phyloP scores from a whole-genome alignment of 2,888 invertebrate species.

The Thecophora atra region DNA sequence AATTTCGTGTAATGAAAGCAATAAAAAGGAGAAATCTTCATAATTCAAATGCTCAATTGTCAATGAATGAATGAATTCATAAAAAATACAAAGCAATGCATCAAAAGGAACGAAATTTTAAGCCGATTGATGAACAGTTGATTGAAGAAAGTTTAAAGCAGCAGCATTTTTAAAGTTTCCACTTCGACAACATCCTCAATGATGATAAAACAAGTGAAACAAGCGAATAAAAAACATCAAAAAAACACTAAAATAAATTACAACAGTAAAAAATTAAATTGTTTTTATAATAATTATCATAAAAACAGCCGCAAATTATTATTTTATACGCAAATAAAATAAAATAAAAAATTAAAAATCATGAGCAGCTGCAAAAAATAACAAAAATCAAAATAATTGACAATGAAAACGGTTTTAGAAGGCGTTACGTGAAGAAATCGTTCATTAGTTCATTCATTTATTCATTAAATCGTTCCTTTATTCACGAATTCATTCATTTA shows the following conservation, averaged over 20 bases:
- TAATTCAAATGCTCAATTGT: too few species aligned
- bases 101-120: slow-evolving; percentile 6
- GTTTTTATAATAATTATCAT: neutral
- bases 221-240: too few species aligned
- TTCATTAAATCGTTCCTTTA: too few species aligned
- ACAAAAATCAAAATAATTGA: neutral
- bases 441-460: too few species aligned
- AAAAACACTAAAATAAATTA: too few species aligned
- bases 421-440: too few species aligned
- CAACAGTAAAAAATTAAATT: slow-evolving; percentile 4
- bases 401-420: neutral
- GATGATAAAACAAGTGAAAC: too few species aligned
- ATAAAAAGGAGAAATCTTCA: neutral
- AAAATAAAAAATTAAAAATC: neutral
- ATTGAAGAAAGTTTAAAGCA: neutral
- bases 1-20: neutral
- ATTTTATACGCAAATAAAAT: neutral
- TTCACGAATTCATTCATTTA: too few species aligned
- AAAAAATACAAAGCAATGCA: neutral
- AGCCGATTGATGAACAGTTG: too few species aligned
- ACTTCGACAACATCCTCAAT: neutral
- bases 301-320: neutral
- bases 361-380: neutral
- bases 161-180: too few species aligned
- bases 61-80: too few species aligned